Evolutionary conservation across 1,140 invertebrate genomes (phyloP), one percentile per base, ranked within the genome.

Genomic region (Drosophila ambigua): DNA sequence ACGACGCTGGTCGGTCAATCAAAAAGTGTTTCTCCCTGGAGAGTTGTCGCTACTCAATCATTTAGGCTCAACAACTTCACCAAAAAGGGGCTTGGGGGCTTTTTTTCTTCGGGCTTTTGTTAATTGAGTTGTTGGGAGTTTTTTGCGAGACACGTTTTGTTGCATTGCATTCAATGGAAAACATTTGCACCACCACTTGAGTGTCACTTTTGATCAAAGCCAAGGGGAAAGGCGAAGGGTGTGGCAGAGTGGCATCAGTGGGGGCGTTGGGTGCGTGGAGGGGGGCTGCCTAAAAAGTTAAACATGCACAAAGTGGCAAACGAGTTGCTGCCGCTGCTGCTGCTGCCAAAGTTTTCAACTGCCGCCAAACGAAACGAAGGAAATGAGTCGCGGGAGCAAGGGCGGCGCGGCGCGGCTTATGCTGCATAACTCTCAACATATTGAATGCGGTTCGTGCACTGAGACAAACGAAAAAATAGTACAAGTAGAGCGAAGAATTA

Each of bases 351-450:
- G 62, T 82, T 82, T 76, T 72, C 63, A 76, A 72, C 80, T 62
- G 72, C 55, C 64, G 63, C 48, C 16, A 11, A 48, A 16, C 41
- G 48, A 66, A 77, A 72, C 65, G 71, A 63, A 63, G 74, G 71
- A 78, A 78, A 79, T 76, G 72, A 69, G 50, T 68, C 16, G 55
- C 35, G 69, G 69, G 64, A 49, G 44, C 9, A 39, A 2, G 35
- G 20, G 20, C 1, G 1, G 20, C 16, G 20, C 20, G 0, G 1
- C 1, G 20, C 20, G 72, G 60, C 75, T 77, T 77, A 75, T 77
- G 75, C 79, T 54, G 69, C 79, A 83, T 83, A 83, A 78, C 79
- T 77, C 68, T 62, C 51, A 75, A 81, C 78, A 83, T 81, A 83
- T 81, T 73, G 69, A 80, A 67, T 77, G 57, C 59, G 60, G 59